Evolutionary conservation across 2,888 invertebrate species (phyloP).

Genomic region (Eremobia ochroleuca): DNA sequence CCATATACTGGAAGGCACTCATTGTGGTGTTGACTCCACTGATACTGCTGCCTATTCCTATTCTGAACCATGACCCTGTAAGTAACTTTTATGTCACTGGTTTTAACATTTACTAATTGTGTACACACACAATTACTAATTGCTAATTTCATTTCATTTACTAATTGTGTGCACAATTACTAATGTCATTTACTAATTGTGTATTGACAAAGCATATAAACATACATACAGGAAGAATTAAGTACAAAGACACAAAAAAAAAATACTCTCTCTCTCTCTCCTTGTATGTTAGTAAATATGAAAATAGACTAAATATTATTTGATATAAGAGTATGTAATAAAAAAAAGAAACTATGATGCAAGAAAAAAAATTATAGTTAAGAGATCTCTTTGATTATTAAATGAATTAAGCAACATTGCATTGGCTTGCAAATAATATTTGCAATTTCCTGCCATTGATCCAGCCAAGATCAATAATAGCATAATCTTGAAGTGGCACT

Average conservation of each 20-base stretch:
- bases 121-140: too few relatives aligned
- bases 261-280: not conserved
- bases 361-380: not conserved
- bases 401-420: not conserved
- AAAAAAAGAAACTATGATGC: not conserved
- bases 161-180: too few relatives aligned
- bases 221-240: not conserved
- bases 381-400: not conserved
- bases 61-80: conserved; percentile 90
- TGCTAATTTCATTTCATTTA: too few relatives aligned
- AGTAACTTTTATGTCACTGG: conserved; percentile 67
- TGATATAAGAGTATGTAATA: too few relatives aligned
- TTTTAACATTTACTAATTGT: not conserved
- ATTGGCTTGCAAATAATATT: not conserved
- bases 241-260: not conserved
- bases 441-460: not conserved
- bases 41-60: conserved; percentile 93
- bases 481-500: conserved; percentile 17
- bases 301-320: not conserved
- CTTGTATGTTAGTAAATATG: not conserved
- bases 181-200: not conserved
- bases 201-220: not conserved
- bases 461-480: not conserved
- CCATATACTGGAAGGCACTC: conserved; percentile 94
- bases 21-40: conserved; percentile 93